Base-by-base conservation (phyloP, 1,140 invertebrate genomes). In the Lepidotrigona ventralis region DNA sequence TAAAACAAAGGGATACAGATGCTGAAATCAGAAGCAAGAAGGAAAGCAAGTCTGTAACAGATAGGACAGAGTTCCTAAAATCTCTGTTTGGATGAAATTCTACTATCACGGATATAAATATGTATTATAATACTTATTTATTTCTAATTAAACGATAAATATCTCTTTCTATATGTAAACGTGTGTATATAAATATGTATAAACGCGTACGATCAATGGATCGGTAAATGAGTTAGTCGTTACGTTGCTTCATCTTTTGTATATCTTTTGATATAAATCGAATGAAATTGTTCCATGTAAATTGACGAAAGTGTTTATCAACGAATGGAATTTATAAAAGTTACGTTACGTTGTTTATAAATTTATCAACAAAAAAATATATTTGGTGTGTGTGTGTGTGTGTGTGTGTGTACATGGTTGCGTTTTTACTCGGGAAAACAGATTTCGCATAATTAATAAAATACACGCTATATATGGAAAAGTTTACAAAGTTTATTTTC, bases 61-160 rank as follows among this genome's bases (percentile, higher is more conserved):
- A 94, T 78, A 91, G 95, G 87, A 92, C 92, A 77, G 90, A 93
- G 77, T 95, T 95, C 83, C 89, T 95, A 63, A 91, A 93, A 92
- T 94, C 93, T 17, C 90, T 95, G 69, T 95, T 95, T 90, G 90
- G 87, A 74, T 94, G 86, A 92, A n/a, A n/a, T 17, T 3, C 2
- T 11, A 19, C n/a, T 1, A 29, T n/a, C 6, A 1, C 46, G 46
- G 4, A n/a, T n/a, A n/a, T n/a, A n/a, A 60, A 60, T 12, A 14
- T 23, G 58, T 60, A 14, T 4, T 60, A 14, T 4, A n/a, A 4
- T 23, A 5, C 1, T 60, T 60, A 60, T n/a, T 60, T 60, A 60
- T 60, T 12, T 66, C 6, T 26, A 51, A n/a, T 60, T 46, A 66
- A 66, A 21, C 11, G 19, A 21, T 66, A 9, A 33, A 33, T 66